A percentile compares a stretch with the other conserved stretches of the same genome.
Evolutionary conservation across 2,797 vertebrate genomes (phyloP).

Genomic region (Acanthis flammea): DNA sequence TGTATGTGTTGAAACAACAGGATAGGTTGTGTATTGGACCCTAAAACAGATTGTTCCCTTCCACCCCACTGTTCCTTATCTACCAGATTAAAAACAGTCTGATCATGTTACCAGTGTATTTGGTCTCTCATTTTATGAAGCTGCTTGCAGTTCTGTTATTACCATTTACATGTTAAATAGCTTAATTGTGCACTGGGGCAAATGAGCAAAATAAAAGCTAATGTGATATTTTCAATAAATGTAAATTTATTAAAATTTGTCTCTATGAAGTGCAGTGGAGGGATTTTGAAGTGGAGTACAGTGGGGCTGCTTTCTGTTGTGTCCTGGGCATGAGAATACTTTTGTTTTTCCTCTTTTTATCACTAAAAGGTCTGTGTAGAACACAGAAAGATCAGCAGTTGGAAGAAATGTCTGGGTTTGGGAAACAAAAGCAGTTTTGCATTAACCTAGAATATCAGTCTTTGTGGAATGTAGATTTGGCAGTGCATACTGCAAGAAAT

Average conservation of each 20-base stretch:
- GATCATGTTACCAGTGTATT: constrained; percentile 48
- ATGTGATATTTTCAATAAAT: constrained; percentile 44
- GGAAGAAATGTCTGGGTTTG: not conserved
- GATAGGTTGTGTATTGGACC: constrained; percentile 40
- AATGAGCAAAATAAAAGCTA: constrained; percentile 10
- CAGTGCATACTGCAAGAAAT: not conserved
- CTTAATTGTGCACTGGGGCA: constrained; percentile 7
- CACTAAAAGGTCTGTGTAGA: not conserved
- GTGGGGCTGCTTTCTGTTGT: not conserved
- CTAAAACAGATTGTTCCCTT: constrained; percentile 30
- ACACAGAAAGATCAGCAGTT: not conserved
- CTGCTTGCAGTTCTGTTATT: not conserved
- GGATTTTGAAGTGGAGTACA: not conserved
- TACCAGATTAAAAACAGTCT: constrained; percentile 72
- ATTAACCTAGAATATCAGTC: not conserved
- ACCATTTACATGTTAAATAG: not conserved
- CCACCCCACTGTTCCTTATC: not conserved
- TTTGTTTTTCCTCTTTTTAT: not conserved
- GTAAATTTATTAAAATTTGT: constrained; percentile 22
- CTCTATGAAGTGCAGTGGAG: not conserved
- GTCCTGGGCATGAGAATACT: not conserved
- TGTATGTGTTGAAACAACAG: constrained; percentile 14
- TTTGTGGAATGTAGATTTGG: not conserved
- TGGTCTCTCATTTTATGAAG: constrained; percentile 46
- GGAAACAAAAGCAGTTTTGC: not conserved